phyloP scores from a whole-genome alignment of 2,888 invertebrate genomes.

The Sceliomorpha sp. region DNA sequence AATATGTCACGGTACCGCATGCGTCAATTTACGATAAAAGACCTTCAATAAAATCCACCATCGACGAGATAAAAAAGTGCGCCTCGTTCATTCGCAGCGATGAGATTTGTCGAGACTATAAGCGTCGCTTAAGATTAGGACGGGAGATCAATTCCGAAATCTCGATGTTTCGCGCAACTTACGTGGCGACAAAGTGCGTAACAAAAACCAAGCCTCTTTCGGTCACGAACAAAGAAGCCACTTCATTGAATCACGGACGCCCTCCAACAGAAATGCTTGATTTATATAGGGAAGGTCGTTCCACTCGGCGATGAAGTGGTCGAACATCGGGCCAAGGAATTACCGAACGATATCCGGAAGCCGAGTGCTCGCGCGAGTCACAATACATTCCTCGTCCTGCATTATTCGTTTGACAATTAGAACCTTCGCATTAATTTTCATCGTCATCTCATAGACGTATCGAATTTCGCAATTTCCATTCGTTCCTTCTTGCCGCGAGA shows the following conservation, averaged over 20 bases:
- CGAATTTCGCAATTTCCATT: too few relatives aligned
- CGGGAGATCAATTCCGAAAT: slow-evolving; percentile 7
- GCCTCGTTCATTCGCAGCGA: not conserved
- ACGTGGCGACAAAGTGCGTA: slow-evolving; percentile 43
- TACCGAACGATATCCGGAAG: slow-evolving; percentile 58
- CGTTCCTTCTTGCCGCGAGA: too few relatives aligned
- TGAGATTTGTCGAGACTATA: not conserved
- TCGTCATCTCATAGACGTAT: too few relatives aligned
- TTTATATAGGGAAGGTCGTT: slow-evolving; percentile 67
- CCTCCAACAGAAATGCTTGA: slow-evolving; percentile 65
- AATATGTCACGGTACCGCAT: too few relatives aligned
- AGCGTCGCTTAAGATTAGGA: slow-evolving; percentile 3
- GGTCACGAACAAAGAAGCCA: slow-evolving; percentile 60
- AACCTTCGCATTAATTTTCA: too few relatives aligned
- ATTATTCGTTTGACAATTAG: too few relatives aligned
- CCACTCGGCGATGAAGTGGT: slow-evolving; percentile 53
- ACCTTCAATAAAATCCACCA: too few relatives aligned
- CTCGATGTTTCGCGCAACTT: slow-evolving; percentile 26
- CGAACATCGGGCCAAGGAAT: slow-evolving; percentile 65
- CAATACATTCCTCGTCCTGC: too few relatives aligned
- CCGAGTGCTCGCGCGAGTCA: slow-evolving; percentile 36
- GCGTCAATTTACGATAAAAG: too few relatives aligned
- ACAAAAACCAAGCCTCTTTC: slow-evolving; percentile 57
- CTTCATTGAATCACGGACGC: slow-evolving; percentile 67
- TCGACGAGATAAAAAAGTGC: not conserved